These are phyloP conservation scores for Harpagus bidentatus DNA, from an alignment of 2,113 vertebrate species.

Conservation along the genomic window DNA sequence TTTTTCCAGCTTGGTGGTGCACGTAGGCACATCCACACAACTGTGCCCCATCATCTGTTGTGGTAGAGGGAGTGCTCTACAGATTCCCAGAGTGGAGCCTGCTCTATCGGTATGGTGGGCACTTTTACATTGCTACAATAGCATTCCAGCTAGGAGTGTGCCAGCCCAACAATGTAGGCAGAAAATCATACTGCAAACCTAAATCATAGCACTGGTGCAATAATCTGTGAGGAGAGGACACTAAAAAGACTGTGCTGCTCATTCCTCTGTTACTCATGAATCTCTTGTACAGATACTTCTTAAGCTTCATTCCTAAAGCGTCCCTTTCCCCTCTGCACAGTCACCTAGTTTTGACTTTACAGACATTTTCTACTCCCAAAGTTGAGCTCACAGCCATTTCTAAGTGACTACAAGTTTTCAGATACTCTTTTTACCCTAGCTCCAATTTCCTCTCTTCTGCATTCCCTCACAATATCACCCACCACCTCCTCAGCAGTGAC, in stretches of 20 bases:
- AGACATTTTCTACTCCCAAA: neutral
- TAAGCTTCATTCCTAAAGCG: neutral
- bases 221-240: neutral
- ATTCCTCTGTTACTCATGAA: neutral
- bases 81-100: neutral
- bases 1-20: neutral
- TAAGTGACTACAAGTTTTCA: neutral
- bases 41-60: neutral
- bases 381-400: neutral
- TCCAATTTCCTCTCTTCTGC: neutral
- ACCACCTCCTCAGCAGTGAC: neutral
- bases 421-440: neutral
- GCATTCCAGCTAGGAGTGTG: neutral
- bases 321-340: neutral
- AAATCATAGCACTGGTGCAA: neutral
- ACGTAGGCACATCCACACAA: neutral
- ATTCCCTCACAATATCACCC: neutral
- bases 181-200: neutral
- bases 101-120: neutral
- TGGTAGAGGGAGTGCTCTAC: neutral
- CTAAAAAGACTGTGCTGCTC: neutral
- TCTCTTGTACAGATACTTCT: neutral
- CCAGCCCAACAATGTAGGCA: neutral
- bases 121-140: neutral
- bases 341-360: neutral